Evolutionary conservation across 2,797 vertebrate genomes (phyloP), one percentile per base, ranked within the genome.

Genomic region (Parauchenoglanis ngamensis): DNA sequence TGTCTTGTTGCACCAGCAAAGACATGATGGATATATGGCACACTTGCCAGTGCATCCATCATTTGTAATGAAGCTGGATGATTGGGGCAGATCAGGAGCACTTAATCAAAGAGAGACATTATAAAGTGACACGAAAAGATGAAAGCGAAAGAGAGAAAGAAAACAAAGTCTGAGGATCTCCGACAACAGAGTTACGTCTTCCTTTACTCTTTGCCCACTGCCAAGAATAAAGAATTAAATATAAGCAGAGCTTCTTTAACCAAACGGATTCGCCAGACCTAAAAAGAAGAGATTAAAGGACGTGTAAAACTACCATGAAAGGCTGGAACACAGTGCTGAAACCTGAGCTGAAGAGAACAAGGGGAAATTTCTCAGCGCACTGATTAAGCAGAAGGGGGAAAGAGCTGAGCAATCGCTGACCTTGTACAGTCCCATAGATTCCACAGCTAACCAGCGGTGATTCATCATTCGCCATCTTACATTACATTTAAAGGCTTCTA

Each of bases 51-150:
- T 87, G 85, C 92, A 94, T 95, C 93, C 91, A 93, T 93, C 93
- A 94, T 91, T 85, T 63, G 89, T 93, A 94, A 94, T 93, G 90
- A 94, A 93, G 93, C 91, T 91, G 87, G 89, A 85, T 90, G 91
- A 94, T 93, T 91, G 90, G 90, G 90, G 86, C 31, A 17, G 87
- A 86, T 87, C 88, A 90, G 44, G 87, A 90, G 86, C 91, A 90
- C 90, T 93, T 91, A 81, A 91, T 93, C 91, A 92, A 87, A 86
- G 10, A 61, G 68, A 90, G 79, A 90, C 85, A 68, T 52, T 2
- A 83, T 61, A 83, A 61, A 72, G 85, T 3, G 21, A 67, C 44
- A 21, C 44, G 89, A 78, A 83, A 23, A 73, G 44, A 31, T 54
- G 63, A 7, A 77, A 84, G 31, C 21, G 25, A 73, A 28, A 63